Conservation (phyloP, 2,797 vertebrate genomes). For the Poecile montanus region DNA sequence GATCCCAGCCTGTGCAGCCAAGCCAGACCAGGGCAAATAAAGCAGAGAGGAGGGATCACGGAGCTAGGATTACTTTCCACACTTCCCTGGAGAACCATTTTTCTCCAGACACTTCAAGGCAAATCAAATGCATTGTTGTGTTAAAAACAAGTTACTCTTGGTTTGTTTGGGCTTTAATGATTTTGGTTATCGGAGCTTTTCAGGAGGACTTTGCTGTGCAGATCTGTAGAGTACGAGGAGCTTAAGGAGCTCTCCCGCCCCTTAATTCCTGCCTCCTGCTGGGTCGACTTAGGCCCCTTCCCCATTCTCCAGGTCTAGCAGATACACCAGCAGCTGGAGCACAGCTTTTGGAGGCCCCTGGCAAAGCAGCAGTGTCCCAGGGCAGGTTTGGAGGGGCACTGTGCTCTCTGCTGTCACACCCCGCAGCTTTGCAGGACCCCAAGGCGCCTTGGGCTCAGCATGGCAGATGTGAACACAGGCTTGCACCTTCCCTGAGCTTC, state of each 20-base stretch:
- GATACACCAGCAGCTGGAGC: background rate
- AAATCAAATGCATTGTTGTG: constrained; percentile 25
- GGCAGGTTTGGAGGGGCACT: background rate
- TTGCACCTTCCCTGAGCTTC: background rate
- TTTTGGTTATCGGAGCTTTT: constrained; percentile 67
- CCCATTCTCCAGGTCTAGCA: background rate
- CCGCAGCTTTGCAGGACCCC: rapidly evolving
- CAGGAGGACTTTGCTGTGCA: constrained; percentile 21
- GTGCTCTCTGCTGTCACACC: background rate
- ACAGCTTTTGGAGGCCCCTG: background rate
- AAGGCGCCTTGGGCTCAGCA: rapidly evolving
- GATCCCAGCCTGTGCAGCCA: background rate
- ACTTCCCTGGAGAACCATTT: constrained; percentile 18
- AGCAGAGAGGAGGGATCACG: background rate
- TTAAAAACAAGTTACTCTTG: constrained; percentile 14
- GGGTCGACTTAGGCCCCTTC: background rate
- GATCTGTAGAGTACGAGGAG: background rate
- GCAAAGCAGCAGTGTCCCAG: background rate
- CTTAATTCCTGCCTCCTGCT: background rate
- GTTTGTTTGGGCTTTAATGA: constrained; percentile 52
- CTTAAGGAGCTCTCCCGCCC: constrained; percentile 31
- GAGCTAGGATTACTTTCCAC: constrained; percentile 18
- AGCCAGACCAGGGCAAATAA: background rate
- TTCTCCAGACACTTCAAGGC: constrained; percentile 9
- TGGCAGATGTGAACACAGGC: rapidly evolving